Base-by-base conservation (phyloP, 1,140 invertebrate species). In the Trissolcus basalis region DNA sequence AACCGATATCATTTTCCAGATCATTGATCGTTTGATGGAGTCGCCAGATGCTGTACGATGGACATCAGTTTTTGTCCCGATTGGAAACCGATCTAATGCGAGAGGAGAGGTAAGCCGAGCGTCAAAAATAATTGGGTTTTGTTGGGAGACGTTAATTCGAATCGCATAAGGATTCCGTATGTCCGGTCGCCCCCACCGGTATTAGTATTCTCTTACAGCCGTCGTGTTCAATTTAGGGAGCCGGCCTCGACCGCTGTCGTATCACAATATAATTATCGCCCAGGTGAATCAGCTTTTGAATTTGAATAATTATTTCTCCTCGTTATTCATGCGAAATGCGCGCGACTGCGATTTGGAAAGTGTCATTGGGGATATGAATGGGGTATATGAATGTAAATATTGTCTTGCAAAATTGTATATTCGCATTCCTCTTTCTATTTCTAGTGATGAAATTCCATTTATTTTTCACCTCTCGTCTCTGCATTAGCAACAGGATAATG, bases 171-270 rank as follows among this genome's bases (percentile, higher is more conserved):
- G 70, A 73, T 67, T 73, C 70, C 59, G 43, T 64, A 45, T 61
- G 55, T 55, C 49, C 54, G 47, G 59, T 6, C 50, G 8, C 33
- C 44, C 56, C 44, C 12, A 12, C 8, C 8, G 16, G 45, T 15
- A 74, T 68, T 58, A 67, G 71, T 74, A 74, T 74, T 73, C 63
- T 51, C 51, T 74, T 74, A 51, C 61, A 67, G 56, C 16, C 36
- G 56, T 68, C 63, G 60, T 35, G 45, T 74, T 68, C 54, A 69
- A 75, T 75, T 75, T 64, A 65, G 63, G 59, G 65, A 68, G 36
- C 13, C 51, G 45, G 3, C 56, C 39, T 67, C 15, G 16, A 13
- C 19, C 35, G 53, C 36, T 61, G 49, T 68, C 71, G 51, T 61
- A 47, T 68, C 64, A 27, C 72, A 59, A 64, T 59, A 64, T 69